A percentile compares a stretch with the other conserved stretches of the same genome.
These are phyloP conservation scores for Rhagonycha lutea DNA, from an alignment of 2,888 invertebrate genomes.

Conservation along the genomic window DNA sequence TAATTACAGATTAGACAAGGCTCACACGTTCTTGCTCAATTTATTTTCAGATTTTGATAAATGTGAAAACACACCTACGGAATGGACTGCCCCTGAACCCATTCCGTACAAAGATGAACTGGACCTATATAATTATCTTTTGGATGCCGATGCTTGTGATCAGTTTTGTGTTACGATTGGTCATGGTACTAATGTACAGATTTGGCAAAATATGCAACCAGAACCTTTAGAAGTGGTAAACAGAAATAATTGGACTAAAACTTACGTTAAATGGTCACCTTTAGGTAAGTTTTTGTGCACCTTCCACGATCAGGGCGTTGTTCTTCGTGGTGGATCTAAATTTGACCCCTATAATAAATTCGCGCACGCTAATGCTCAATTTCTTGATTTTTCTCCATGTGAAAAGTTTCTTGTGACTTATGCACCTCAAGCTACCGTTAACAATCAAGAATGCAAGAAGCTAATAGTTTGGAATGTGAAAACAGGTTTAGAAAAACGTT, in stretches of 20 bases:
- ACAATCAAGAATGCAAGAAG: conserved; percentile 72
- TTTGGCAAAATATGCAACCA: conserved; percentile 88
- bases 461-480: conserved; percentile 96
- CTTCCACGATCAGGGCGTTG: conserved; percentile 93
- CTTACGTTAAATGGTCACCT: conserved; percentile 96
- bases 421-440: conserved; percentile 75
- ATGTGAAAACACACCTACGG: conserved; percentile 86
- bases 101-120: conserved; percentile 90
- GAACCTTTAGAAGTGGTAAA: conserved; percentile 84
- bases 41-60: conserved; percentile 95
- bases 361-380: conserved; percentile 86
- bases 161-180: conserved; percentile 91
- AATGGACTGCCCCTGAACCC: conserved; percentile 90
- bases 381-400: conserved; percentile 96
- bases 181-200: conserved; percentile 71
- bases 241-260: conserved; percentile 93
- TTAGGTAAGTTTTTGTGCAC: conserved; percentile 95
- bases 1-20: conserved; percentile 94
- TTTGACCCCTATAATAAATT: conserved; percentile 93
- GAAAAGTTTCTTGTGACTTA: conserved; percentile 97
- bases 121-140: conserved; percentile 89
- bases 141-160: conserved; percentile 94
- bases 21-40: conserved; percentile 92
- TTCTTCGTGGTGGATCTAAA: conserved; percentile 94
- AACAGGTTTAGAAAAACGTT: conserved; percentile 90